Evolutionary conservation across 2,888 invertebrate species (phyloP), one percentile per base, ranked within the genome.

Genomic region (Drosophila rubida): DNA sequence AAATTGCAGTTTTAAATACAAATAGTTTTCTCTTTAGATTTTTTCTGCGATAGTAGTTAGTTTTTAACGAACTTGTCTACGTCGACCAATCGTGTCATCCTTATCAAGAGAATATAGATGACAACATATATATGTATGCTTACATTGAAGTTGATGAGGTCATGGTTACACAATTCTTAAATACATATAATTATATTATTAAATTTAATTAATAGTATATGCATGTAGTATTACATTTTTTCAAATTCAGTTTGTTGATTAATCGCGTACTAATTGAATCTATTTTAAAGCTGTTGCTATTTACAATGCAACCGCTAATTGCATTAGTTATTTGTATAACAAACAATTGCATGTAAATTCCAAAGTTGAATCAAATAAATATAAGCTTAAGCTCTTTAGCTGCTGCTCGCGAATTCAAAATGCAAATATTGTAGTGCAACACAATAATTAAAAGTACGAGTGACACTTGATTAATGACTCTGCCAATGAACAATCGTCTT

Each of bases 381-480:
- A n/a, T 41, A 11, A 16, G 9, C 27, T n/a, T 65, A 30, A 54
- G 53, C 55, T 61, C 50, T 66, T 76, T 69, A 72, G 44, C 37
- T 55, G 53, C 41, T 19, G 25, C 59, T 46, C 50, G 19, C 8
- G 27, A 35, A 14, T 32, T 8, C 44, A 0, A 44, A 32, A 39
- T 45, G 60, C 42, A 58, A 42, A 55, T 35, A 32, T 37, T 37
- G 37, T 54, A 30, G 51, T 71, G 57, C 48, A 76, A 50, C 41
- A 53, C 39, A 51, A 51, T 67, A 71, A 76, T 71, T 67, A 71
- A 42, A 53, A 9, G 11, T 11, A 6, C 23, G 62, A 59, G 23
- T 71, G 74, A 67, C 77, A 60, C 16, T 63, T 74, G 72, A 76
- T 75, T 72, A 75, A 75, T 75, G 57, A 58, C 54, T 46, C 41